These are phyloP conservation scores for Holotrichia oblita DNA, from an alignment of 1,140 invertebrate species.

Conservation along the genomic window DNA sequence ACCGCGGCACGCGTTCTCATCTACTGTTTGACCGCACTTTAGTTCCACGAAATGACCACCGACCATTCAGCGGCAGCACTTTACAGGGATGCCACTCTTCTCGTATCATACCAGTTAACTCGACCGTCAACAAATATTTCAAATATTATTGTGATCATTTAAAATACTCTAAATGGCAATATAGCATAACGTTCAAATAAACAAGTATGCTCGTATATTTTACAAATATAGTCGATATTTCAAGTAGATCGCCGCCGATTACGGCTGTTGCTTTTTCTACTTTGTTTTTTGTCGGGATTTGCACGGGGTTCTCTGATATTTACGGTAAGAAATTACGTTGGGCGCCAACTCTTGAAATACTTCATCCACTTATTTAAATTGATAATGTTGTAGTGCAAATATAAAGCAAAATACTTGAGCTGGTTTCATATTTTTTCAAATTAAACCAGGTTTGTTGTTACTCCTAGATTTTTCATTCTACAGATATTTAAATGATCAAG, in stretches of 20 bases:
- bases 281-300: too few relatives aligned
- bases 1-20: slow-evolving; percentile 30
- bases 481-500: too few relatives aligned
- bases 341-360: not conserved
- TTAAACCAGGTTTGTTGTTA: too few relatives aligned
- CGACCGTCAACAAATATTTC: slow-evolving; percentile 28
- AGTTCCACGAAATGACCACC: slow-evolving; percentile 38
- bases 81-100: slow-evolving; percentile 22
- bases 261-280: not conserved
- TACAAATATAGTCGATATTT: slow-evolving; percentile 34
- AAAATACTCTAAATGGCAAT: slow-evolving; percentile 30
- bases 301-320: too few relatives aligned
- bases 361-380: not conserved
- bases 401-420: not conserved
- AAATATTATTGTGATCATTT: slow-evolving; percentile 33
- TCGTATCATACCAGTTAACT: slow-evolving; percentile 28
- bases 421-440: too few relatives aligned
- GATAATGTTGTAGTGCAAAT: not conserved
- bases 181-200: slow-evolving; percentile 29
- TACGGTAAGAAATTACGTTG: not conserved
- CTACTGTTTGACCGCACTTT: slow-evolving; percentile 32
- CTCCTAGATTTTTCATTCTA: too few relatives aligned
- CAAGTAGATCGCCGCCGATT: slow-evolving; percentile 1
- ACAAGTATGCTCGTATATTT: slow-evolving; percentile 33
- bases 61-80: slow-evolving; percentile 35